Conservation (phyloP, 2,888 invertebrate genomes). For the Poecilus cupreus region DNA sequence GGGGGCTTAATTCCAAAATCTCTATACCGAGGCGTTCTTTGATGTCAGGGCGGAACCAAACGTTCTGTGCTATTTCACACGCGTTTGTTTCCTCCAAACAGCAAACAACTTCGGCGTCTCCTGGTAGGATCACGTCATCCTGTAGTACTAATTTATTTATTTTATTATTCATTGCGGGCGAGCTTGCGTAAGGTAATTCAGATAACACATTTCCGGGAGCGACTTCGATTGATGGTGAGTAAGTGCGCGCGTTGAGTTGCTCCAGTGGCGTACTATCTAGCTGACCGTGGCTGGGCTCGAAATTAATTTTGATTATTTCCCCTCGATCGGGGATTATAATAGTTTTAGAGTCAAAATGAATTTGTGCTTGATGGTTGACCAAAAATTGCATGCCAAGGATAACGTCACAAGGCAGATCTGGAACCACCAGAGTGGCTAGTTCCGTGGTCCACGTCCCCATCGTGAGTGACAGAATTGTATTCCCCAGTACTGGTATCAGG, state of each 20-base stretch:
- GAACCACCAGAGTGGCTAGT: constrained; percentile 16
- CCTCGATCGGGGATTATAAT: not conserved
- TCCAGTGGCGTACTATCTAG: not conserved
- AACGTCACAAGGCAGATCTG: not conserved
- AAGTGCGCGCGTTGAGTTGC: not conserved
- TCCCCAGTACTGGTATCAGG: constrained; percentile 13
- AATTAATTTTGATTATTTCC: not conserved
- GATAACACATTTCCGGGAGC: not conserved
- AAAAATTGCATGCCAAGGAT: constrained; percentile 1
- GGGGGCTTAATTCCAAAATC: not conserved
- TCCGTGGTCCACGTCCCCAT: not conserved
- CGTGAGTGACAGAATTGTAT: not conserved
- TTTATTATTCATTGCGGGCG: not conserved
- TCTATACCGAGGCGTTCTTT: not conserved
- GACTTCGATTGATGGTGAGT: not conserved
- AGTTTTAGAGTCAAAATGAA: not conserved
- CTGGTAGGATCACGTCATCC: not conserved
- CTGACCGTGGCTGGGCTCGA: not conserved
- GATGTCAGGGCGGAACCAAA: not conserved
- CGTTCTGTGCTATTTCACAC: not conserved
- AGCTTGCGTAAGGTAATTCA: not conserved
- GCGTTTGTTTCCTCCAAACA: not conserved
- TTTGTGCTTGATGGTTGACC: not conserved
- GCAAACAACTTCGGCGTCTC: not conserved
- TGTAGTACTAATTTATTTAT: not conserved